Conservation (phyloP, 2,888 invertebrate genomes). For the Andrena trimmerana region DNA sequence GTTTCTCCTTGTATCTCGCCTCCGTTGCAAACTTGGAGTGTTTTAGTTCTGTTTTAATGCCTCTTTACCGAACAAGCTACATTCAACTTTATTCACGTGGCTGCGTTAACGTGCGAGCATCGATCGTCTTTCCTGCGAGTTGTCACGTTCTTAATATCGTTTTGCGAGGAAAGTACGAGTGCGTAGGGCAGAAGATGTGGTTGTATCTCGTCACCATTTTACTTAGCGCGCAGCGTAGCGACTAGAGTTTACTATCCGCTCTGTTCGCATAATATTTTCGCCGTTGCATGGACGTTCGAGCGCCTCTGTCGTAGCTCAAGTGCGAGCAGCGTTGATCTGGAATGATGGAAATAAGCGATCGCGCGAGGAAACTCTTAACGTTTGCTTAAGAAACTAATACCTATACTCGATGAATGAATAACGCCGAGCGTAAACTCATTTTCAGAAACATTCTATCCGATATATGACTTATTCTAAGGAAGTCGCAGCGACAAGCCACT, state of each 20-base stretch:
- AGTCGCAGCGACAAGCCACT: background rate
- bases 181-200: background rate
- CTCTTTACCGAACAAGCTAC: conserved; percentile 12
- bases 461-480: background rate
- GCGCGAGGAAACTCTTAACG: background rate
- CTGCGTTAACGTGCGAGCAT: background rate
- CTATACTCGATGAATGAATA: background rate
- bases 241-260: background rate
- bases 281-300: background rate
- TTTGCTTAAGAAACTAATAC: background rate
- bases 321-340: background rate
- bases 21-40: background rate
- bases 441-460: background rate
- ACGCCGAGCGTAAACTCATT: background rate
- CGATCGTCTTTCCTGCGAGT: background rate
- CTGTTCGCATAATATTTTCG: background rate
- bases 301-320: background rate
- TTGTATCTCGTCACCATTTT: background rate
- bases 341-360: background rate
- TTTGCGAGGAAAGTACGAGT: background rate
- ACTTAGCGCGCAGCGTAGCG: background rate
- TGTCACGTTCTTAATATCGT: background rate
- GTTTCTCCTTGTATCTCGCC: background rate
- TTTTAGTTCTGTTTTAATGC: background rate
- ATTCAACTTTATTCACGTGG: conserved; percentile 11